Conservation (phyloP, 2,888 invertebrate species). For the Electrophaes corylata region DNA sequence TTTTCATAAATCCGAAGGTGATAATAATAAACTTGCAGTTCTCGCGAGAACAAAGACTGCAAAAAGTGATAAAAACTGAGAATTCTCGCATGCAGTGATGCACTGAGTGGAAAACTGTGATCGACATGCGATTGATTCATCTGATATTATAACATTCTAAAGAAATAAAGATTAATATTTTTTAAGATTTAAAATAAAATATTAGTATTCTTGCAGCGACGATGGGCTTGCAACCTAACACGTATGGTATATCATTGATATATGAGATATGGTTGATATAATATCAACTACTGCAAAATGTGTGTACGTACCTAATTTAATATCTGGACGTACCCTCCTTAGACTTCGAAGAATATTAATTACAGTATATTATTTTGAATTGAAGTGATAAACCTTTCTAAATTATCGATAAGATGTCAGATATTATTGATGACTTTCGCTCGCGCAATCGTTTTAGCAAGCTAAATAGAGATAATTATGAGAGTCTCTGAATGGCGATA, state of each 20-base stretch:
- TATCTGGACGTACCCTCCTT: too few species aligned
- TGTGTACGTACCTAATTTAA: too few species aligned
- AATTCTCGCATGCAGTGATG: conserved; percentile 39
- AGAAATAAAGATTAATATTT: too few species aligned
- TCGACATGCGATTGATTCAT: conserved; percentile 39
- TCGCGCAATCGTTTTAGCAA: conserved; percentile 53
- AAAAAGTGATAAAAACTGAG: conserved; percentile 42
- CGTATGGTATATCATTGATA: too few species aligned
- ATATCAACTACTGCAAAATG: too few species aligned
- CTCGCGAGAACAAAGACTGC: conserved; percentile 19
- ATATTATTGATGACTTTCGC: too few species aligned
- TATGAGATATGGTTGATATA: too few species aligned
- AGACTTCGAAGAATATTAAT: too few species aligned
- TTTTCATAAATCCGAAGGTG: conserved; percentile 29
- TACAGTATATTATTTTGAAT: too few species aligned
- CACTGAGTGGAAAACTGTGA: conserved; percentile 42
- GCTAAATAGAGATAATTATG: conserved; percentile 56
- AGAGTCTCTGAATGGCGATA: conserved; percentile 50
- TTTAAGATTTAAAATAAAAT: too few species aligned
- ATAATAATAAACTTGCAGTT: conserved; percentile 40
- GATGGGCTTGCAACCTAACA: too few species aligned
- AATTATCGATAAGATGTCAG: conserved; percentile 12
- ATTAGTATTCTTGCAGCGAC: too few species aligned
- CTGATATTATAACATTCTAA: conserved; percentile 17
- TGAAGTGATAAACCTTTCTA: background rate